Percentiles rank a stretch among this genome's conserved stretches.
These are phyloP conservation scores for Okapia johnstoni DNA, from an alignment of 2,113 vertebrate species.

Conservation along the genomic window DNA sequence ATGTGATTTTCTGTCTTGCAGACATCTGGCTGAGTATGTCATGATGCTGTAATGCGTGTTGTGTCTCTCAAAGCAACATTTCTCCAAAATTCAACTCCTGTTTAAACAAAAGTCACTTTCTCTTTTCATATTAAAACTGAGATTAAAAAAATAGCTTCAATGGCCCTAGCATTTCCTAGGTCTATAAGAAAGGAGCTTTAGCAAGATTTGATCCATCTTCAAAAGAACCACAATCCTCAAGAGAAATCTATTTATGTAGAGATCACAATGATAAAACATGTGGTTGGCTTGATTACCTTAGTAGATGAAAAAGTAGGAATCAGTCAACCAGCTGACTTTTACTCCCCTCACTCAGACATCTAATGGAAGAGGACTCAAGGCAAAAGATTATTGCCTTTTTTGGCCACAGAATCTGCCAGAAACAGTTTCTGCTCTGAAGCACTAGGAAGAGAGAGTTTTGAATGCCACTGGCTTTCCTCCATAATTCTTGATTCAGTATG, in stretches of 20 bases:
- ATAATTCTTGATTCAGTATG: neutral
- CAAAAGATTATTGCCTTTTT: neutral
- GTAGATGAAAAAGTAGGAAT: neutral
- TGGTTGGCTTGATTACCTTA: neutral
- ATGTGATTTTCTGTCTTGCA: constrained; percentile 39
- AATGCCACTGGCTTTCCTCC: neutral
- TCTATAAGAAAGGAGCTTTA: neutral
- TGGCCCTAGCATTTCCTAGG: neutral
- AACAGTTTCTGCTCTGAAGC: neutral
- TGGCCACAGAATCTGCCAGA: constrained; percentile 7
- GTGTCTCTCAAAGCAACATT: constrained; percentile 37
- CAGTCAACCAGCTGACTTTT: neutral
- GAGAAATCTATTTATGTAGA: neutral
- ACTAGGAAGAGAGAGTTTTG: neutral
- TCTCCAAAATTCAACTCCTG: constrained; percentile 17
- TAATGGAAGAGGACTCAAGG: neutral
- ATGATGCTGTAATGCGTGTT: constrained; percentile 45
- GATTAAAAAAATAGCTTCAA: neutral
- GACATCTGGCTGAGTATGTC: constrained; percentile 41
- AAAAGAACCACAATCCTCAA: neutral
- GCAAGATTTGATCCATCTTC: neutral
- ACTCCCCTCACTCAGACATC: neutral
- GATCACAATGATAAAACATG: neutral
- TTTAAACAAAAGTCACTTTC: constrained; percentile 51
- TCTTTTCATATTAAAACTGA: constrained; percentile 31